Percentiles rank a stretch among this genome's conserved stretches.
Conservation (phyloP, 2,113 vertebrate genomes). For the Pandion haliaetus region DNA sequence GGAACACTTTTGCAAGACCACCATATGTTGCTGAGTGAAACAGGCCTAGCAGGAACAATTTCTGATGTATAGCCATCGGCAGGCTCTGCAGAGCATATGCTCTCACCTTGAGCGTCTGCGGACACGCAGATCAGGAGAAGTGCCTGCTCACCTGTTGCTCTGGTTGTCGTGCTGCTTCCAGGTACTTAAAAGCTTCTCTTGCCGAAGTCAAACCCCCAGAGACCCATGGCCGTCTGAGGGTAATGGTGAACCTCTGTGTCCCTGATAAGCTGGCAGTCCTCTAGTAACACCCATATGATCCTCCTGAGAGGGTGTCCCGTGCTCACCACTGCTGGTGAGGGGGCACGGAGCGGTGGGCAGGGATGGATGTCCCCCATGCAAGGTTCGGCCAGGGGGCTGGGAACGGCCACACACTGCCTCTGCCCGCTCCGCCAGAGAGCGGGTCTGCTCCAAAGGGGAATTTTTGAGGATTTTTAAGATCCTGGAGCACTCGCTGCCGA, state of each 20-base stretch:
- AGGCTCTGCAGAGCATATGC: rapidly evolving
- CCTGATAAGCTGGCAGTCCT: rapidly evolving
- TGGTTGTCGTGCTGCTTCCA: no score
- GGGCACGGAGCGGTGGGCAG: background rate
- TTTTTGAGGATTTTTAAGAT: background rate
- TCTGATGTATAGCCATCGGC: background rate
- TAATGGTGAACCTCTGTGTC: rapidly evolving
- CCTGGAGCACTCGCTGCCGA: rapidly evolving
- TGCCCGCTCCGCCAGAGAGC: rapidly evolving
- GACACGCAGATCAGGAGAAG: rapidly evolving
- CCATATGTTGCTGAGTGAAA: background rate
- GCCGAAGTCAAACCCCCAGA: background rate
- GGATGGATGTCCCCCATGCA: background rate
- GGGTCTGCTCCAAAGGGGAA: background rate
- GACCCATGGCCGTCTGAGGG: rapidly evolving
- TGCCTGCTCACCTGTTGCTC: rapidly evolving
- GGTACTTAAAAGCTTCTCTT: background rate
- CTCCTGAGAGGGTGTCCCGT: background rate
- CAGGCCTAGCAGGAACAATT: background rate
- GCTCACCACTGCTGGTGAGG: rapidly evolving
- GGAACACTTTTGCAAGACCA: background rate
- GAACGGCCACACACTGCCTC: rapidly evolving
- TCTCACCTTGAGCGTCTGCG: background rate
- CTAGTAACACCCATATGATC: rapidly evolving
- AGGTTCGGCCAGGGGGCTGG: rapidly evolving